These are phyloP conservation scores for Aphelenchoides bicaudatus DNA, from an alignment of 2,888 invertebrate genomes.

Conservation along the genomic window DNA sequence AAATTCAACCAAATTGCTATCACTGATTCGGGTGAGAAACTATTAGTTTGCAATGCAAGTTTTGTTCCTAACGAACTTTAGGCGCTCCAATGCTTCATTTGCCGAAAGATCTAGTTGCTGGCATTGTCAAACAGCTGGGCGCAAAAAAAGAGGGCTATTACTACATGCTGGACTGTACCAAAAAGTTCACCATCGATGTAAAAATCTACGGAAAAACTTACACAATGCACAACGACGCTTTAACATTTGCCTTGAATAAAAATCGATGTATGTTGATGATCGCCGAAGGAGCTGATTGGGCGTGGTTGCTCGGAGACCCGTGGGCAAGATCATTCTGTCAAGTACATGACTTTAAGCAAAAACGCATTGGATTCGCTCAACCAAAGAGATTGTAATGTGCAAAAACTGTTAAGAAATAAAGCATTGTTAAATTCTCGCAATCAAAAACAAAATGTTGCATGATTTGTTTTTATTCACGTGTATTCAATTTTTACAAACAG, in stretches of 20 bases:
- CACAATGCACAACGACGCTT: background rate
- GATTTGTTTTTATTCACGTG: no score
- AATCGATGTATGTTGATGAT: background rate
- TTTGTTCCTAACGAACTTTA: no score
- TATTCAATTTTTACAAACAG: no score
- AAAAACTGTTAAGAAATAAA: no score
- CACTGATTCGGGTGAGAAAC: constrained; percentile 9
- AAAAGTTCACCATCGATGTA: background rate
- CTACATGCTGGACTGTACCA: background rate
- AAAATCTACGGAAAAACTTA: constrained; percentile 1
- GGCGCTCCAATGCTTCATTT: background rate
- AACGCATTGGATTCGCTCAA: no score
- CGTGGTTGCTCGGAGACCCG: background rate
- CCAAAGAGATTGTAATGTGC: no score
- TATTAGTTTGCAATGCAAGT: no score
- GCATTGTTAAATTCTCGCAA: no score
- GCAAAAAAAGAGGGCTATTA: background rate
- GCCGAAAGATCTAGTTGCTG: background rate
- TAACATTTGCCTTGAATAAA: background rate
- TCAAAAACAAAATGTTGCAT: no score
- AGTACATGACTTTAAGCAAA: no score
- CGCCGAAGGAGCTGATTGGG: background rate
- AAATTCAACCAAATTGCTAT: no score
- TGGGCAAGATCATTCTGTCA: no score
- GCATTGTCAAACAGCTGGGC: background rate